Evolutionary conservation across 2,113 vertebrate species (phyloP).

Genomic region (Leucopternis melanops): DNA sequence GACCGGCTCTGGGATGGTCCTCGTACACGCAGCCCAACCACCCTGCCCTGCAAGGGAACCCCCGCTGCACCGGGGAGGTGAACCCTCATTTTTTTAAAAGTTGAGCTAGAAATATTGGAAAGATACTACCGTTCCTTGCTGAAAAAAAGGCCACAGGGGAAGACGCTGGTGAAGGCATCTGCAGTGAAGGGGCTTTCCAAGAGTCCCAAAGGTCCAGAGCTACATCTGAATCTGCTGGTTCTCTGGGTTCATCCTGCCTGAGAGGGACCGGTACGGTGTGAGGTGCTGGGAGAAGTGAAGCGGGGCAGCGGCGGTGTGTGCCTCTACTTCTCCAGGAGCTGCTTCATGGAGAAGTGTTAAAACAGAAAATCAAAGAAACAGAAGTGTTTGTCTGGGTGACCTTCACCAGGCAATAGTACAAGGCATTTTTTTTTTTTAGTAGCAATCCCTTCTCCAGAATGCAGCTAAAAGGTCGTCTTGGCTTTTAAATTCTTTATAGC

Average conservation of each 20-base stretch:
- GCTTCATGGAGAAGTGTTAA: background rate
- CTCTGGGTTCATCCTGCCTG: background rate
- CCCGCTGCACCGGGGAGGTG: accelerated
- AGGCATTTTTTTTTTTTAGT: background rate
- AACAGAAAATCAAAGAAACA: background rate
- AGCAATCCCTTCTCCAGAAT: too few relatives aligned
- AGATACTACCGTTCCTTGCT: background rate
- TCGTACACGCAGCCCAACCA: background rate
- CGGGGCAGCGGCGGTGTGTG: background rate
- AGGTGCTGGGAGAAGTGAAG: background rate
- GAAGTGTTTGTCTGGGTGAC: background rate
- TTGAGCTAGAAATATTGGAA: background rate
- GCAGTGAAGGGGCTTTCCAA: background rate
- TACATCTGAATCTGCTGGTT: background rate
- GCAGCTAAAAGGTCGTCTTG: too few relatives aligned
- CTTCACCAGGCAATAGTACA: background rate
- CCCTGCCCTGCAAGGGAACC: background rate
- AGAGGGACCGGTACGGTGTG: accelerated
- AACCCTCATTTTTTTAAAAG: background rate
- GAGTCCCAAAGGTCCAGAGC: accelerated
- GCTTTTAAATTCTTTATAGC: too few relatives aligned
- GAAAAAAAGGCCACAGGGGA: accelerated
- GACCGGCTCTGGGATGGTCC: accelerated
- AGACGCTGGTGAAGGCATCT: accelerated
- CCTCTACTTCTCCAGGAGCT: background rate